Base-by-base conservation (phyloP, 2,113 vertebrate species). In the Lota lota region DNA sequence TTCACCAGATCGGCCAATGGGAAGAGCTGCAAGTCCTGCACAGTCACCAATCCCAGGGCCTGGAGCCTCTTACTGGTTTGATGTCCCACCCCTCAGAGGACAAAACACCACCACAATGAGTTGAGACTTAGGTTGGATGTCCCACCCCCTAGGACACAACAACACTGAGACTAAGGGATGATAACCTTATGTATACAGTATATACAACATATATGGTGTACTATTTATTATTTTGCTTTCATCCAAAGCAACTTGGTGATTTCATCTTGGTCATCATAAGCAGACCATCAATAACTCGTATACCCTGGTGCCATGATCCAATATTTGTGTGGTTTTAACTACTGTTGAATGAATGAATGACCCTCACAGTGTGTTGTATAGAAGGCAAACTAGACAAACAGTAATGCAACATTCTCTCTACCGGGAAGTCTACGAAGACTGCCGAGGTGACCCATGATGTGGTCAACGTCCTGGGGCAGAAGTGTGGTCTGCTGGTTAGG, bases 401-500 rank as follows among this genome's bases (percentile, higher is more conserved):
- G 4, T 33, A 33, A 33, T 33, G 28, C 28, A 33, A 6, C 28
- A 64, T 4, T 19, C 17, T 51, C 1, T 58, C 1, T 90, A 97
- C 95, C 95, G 18, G 95, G 94, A 17, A 97, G 79, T 88, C 91
- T 91, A 3, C 86, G 87, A 54, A 94, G 73, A 36, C 85, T 74
- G 8, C 78, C 80, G 12, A 97, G 91, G 74, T 81, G 74, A 14
- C 51, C 67, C 70, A 97, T 82, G 5, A 97, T 83, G 72, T 91
- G 83, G 3, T 68, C 70, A 58, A 81, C 71, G 66, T 93, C 93
- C 61, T 94, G 92, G 0, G 93, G 94, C 40, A 98, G 70, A 22
- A 98, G 88, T 10, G 93, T 79, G 0, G 94, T 97, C 85, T 98
- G 96, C 22, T 98, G 95, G 76, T 98, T 96, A 61, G 96, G 96